These are phyloP conservation scores for Coleophora deauratella DNA, from an alignment of 2,888 invertebrate species.

Conservation along the genomic window DNA sequence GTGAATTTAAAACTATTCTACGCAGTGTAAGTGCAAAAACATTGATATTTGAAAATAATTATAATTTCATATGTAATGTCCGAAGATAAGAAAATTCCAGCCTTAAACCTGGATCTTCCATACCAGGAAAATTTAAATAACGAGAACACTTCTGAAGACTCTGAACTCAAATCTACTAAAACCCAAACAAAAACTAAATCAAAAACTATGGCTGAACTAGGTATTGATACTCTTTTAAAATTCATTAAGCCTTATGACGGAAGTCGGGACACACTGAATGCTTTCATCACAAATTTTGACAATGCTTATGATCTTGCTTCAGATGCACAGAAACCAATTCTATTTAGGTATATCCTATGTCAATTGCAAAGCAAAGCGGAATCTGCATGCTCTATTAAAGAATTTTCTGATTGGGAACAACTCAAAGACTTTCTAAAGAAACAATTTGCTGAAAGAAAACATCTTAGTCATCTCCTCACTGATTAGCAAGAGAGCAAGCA, in stretches of 20 bases:
- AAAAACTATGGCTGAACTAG: background rate
- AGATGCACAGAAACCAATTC: background rate
- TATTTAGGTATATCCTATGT: background rate
- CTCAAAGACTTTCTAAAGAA: background rate
- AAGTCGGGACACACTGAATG: background rate
- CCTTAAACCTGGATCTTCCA: too few relatives aligned
- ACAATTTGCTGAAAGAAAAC: background rate
- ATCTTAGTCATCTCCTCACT: background rate
- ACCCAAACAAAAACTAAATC: too few relatives aligned
- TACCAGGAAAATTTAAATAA: too few relatives aligned
- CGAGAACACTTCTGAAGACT: too few relatives aligned
- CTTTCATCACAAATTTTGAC: background rate
- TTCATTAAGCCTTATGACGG: background rate
- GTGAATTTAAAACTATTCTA: too few relatives aligned
- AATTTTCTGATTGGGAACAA: background rate
- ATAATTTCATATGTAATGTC: too few relatives aligned
- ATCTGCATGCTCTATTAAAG: background rate
- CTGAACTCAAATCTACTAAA: too few relatives aligned
- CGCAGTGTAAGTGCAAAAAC: too few relatives aligned
- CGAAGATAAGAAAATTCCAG: too few relatives aligned
- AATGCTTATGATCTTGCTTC: slow-evolving; percentile 7
- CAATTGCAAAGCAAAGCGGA: background rate
- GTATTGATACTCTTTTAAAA: background rate
- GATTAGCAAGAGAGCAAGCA: background rate
- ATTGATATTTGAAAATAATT: too few relatives aligned